A percentile compares a stretch with the other conserved stretches of the same genome.
These are phyloP conservation scores for Drosophila sordidula DNA, from an alignment of 2,888 invertebrate genomes.

Conservation along the genomic window DNA sequence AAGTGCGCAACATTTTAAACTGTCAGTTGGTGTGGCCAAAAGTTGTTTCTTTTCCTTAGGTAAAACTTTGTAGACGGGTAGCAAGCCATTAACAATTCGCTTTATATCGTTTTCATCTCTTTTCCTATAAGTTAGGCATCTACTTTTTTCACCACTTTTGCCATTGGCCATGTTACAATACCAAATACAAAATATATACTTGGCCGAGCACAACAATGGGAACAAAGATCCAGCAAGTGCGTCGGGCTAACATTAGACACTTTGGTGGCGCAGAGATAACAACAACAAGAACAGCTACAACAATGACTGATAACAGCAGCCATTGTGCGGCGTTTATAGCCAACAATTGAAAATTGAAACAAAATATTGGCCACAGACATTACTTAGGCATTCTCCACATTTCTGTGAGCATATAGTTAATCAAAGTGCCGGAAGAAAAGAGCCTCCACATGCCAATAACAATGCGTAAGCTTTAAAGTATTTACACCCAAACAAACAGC, in stretches of 20 bases:
- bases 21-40: slow-evolving; percentile 27
- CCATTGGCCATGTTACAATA: slow-evolving; percentile 7
- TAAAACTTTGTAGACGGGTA: slow-evolving; percentile 39
- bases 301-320: slow-evolving; percentile 39
- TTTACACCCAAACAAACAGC: neutral
- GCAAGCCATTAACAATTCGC: slow-evolving; percentile 36
- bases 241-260: slow-evolving; percentile 38
- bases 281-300: slow-evolving; percentile 19
- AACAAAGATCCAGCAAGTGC: slow-evolving; percentile 27
- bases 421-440: too few relatives aligned
- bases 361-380: slow-evolving; percentile 44
- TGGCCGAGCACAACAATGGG: slow-evolving; percentile 43
- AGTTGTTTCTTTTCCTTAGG: slow-evolving; percentile 13
- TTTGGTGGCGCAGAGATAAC: slow-evolving; percentile 46
- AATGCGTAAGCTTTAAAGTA: neutral
- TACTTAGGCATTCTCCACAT: neutral
- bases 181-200: slow-evolving; percentile 17
- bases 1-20: slow-evolving; percentile 25
- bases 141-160: slow-evolving; percentile 30
- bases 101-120: slow-evolving; percentile 40
- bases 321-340: slow-evolving; percentile 49
- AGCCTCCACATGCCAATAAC: too few relatives aligned
- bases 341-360: slow-evolving; percentile 63
- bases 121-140: slow-evolving; percentile 10
- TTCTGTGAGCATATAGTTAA: too few relatives aligned